These are phyloP conservation scores for Choreutis nemorana DNA, from an alignment of 2,888 invertebrate genomes.

Conservation along the genomic window DNA sequence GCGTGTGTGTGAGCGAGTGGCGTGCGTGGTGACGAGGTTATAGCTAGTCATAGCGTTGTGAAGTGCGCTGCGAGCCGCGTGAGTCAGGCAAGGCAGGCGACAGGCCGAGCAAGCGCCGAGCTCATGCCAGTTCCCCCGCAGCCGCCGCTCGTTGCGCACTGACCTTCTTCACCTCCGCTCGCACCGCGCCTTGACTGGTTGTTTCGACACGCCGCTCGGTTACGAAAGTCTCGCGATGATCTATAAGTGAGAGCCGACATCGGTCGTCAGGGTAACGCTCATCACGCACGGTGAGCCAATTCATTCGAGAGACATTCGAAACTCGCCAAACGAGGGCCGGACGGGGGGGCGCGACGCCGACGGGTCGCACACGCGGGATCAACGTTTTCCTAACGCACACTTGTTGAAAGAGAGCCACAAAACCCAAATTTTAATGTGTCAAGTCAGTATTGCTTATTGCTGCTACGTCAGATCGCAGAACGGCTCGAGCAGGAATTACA, in stretches of 20 bases:
- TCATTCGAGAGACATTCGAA: slow-evolving; percentile 54
- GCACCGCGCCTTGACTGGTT: slow-evolving; percentile 28
- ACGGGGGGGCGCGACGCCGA: slow-evolving; percentile 59
- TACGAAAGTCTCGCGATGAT: slow-evolving; percentile 66
- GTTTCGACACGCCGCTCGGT: slow-evolving; percentile 58
- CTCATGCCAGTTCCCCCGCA: slow-evolving; percentile 9
- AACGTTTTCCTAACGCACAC: slow-evolving; percentile 35
- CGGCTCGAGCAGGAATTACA: slow-evolving; percentile 64
- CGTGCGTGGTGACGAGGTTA: slow-evolving; percentile 1
- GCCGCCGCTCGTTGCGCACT: slow-evolving; percentile 13
- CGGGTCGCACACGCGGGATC: slow-evolving; percentile 55
- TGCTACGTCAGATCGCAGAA: slow-evolving; percentile 64
- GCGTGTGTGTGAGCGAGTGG: no score
- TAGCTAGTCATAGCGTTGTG: neutral
- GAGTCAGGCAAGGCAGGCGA: no score
- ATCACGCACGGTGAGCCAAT: slow-evolving; percentile 61
- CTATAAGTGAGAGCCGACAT: slow-evolving; percentile 62
- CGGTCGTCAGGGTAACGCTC: slow-evolving; percentile 58
- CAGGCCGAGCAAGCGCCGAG: slow-evolving; percentile 19
- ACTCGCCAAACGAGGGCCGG: slow-evolving; percentile 48
- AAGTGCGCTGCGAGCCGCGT: slow-evolving; percentile 1
- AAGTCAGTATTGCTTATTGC: slow-evolving; percentile 64
- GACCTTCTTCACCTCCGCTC: slow-evolving; percentile 14
- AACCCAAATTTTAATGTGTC: slow-evolving; percentile 67
- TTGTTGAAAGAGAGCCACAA: slow-evolving; percentile 44